Evolutionary conservation across 1,140 invertebrate genomes (phyloP).

Genomic region (Papilio machaon): DNA sequence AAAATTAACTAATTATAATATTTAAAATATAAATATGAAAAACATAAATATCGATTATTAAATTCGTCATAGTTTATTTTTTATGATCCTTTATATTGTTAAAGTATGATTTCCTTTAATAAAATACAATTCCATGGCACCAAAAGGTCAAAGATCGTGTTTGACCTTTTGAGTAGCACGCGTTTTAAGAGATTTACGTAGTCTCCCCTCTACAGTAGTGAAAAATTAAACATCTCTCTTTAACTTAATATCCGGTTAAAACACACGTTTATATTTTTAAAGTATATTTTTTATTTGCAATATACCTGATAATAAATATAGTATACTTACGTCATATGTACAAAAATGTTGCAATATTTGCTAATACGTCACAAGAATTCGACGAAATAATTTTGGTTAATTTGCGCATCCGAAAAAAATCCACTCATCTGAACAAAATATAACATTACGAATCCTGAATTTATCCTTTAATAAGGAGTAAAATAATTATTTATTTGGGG

Average conservation of each 20-base stretch:
- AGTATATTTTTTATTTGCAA: not conserved
- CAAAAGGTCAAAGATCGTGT: conserved; percentile 9
- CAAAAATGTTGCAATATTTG: conserved; percentile 25
- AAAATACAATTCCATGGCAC: not conserved
- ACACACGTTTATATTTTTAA: not conserved
- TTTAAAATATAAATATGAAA: conserved; percentile 17
- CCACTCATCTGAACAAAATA: not conserved
- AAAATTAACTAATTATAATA: conserved; percentile 3
- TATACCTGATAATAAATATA: not conserved
- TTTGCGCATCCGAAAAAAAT: not conserved
- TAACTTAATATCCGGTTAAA: not conserved
- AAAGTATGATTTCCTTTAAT: not conserved
- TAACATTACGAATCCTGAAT: not conserved
- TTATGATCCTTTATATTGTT: not conserved
- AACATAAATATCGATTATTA: not conserved
- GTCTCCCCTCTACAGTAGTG: not conserved
- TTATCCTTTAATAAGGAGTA: not conserved
- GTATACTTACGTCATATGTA: conserved; percentile 1
- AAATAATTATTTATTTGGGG: too few species aligned
- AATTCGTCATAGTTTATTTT: not conserved
- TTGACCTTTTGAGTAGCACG: not conserved
- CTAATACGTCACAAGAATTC: not conserved
- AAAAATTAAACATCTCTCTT: not conserved
- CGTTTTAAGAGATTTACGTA: not conserved
- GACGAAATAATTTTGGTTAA: not conserved